These are phyloP conservation scores for Alfaro cultratus DNA, from an alignment of 2,797 vertebrate species.

Conservation along the genomic window DNA sequence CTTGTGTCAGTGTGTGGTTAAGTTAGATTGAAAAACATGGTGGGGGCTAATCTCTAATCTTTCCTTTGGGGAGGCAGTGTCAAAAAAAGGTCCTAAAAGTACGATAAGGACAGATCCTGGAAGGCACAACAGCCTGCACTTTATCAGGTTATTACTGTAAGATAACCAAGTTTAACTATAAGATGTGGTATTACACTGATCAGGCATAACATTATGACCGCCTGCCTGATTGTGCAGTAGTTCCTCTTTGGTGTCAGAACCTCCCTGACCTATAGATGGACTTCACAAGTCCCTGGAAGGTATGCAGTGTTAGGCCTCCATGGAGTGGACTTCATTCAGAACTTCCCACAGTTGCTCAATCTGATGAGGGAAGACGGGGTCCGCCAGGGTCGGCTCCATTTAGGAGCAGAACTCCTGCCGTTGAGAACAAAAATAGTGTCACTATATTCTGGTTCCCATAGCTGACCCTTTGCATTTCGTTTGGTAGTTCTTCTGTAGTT, in stretches of 20 bases:
- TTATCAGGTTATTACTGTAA: slow-evolving; percentile 21
- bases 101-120: slow-evolving; percentile 1
- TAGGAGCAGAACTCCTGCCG: no score
- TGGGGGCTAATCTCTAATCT: not conserved
- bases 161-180: slow-evolving; percentile 36
- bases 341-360: not conserved
- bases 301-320: not conserved
- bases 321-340: not conserved
- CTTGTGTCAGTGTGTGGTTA: slow-evolving; percentile 6
- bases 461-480: not conserved
- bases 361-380: not conserved
- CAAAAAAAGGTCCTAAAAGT: slow-evolving; percentile 7
- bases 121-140: not conserved
- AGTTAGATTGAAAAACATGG: slow-evolving; percentile 22
- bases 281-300: not conserved
- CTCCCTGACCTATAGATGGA: not conserved
- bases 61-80: not conserved
- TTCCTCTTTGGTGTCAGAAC: not conserved
- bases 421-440: not conserved
- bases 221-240: not conserved
- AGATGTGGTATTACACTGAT: slow-evolving; percentile 19
- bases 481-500: not conserved
- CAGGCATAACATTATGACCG: not conserved
- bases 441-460: not conserved
- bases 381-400: no score